A percentile compares a stretch with the other conserved stretches of the same genome.
phyloP scores from a whole-genome alignment of 2,888 invertebrate genomes.

The Junonia oenone region DNA sequence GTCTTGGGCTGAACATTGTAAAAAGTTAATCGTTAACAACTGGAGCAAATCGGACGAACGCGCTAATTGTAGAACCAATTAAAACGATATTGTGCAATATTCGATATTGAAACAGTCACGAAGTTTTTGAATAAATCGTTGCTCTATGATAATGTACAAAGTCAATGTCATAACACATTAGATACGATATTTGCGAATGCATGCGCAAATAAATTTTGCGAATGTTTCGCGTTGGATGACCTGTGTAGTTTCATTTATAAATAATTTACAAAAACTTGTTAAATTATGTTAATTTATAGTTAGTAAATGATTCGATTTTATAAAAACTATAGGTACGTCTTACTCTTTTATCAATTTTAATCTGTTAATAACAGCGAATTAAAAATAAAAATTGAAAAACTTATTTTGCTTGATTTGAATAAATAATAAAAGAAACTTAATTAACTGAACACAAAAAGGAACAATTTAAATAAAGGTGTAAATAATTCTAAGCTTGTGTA shows the following conservation, averaged over 20 bases:
- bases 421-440: neutral
- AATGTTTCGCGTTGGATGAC: neutral
- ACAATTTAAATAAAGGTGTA: slow-evolving; percentile 10
- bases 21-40: slow-evolving; percentile 75
- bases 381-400: no score
- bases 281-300: no score
- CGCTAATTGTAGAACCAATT: slow-evolving; percentile 66
- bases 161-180: slow-evolving; percentile 3
- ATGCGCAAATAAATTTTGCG: neutral
- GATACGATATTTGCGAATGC: neutral
- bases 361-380: no score
- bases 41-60: slow-evolving; percentile 73
- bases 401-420: neutral
- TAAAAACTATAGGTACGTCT: no score
- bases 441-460: neutral
- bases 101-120: slow-evolving; percentile 50
- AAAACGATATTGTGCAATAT: slow-evolving; percentile 70
- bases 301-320: no score
- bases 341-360: no score
- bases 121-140: slow-evolving; percentile 29
- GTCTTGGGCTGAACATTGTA: slow-evolving; percentile 56
- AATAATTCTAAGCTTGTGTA: slow-evolving; percentile 12
- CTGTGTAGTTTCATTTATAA: neutral
- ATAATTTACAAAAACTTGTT: no score
- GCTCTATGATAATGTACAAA: slow-evolving; percentile 12